A percentile compares a stretch with the other conserved stretches of the same genome.
phyloP scores from a whole-genome alignment of 64 coral and sea anemone species.

The Orbicella faveolata region DNA sequence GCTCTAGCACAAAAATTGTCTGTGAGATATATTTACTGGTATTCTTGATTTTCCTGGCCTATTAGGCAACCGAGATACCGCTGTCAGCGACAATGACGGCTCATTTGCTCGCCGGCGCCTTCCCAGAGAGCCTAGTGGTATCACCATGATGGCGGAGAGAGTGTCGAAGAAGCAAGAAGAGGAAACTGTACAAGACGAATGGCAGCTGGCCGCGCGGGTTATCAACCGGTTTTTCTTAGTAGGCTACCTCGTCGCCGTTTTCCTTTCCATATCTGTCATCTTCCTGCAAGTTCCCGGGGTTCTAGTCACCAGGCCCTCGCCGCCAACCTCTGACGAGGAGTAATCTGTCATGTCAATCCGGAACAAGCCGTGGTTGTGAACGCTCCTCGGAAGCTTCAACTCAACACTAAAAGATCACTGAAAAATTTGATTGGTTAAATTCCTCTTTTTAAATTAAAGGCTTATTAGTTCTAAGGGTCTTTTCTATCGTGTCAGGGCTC shows the following conservation, averaged over 20 bases:
- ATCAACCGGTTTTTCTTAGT: constrained; percentile 81
- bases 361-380: too few relatives aligned
- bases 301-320: constrained; percentile 7
- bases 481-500: too few relatives aligned
- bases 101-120: constrained; percentile 9
- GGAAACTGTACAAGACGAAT: constrained; percentile 76
- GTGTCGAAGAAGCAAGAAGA: constrained; percentile 68
- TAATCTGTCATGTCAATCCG: too few relatives aligned
- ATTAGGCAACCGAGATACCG: neutral
- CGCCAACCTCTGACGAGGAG: constrained; percentile 17
- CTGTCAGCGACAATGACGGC: neutral
- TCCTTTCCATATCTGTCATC: constrained; percentile 62
- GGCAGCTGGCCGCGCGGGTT: constrained; percentile 84
- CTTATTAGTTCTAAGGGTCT: too few relatives aligned
- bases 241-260: constrained; percentile 51
- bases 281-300: constrained; percentile 62
- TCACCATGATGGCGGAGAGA: constrained; percentile 75
- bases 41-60: neutral
- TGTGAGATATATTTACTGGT: neutral
- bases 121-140: constrained; percentile 44
- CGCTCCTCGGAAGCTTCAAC: too few relatives aligned
- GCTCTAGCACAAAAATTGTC: too few relatives aligned
- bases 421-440: too few relatives aligned
- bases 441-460: too few relatives aligned
- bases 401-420: too few relatives aligned